Conservation (phyloP, 2,797 vertebrate genomes). For the Sebastes trivittatus region DNA sequence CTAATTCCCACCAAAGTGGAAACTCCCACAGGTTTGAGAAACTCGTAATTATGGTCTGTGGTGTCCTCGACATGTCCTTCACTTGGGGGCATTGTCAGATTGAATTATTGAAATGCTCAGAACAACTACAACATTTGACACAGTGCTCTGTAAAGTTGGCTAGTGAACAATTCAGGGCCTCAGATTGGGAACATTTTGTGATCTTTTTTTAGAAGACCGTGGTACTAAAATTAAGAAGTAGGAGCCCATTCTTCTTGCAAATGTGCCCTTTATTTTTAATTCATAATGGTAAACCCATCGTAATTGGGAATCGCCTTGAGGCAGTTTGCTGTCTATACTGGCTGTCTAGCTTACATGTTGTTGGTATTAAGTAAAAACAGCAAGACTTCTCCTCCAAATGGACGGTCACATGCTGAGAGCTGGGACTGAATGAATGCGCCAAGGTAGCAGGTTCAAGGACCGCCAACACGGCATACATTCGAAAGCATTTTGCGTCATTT, state of each 20-base stretch:
- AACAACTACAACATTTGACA: slow-evolving; percentile 31
- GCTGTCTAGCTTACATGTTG: neutral
- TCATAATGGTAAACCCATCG: neutral
- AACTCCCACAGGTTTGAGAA: slow-evolving; percentile 31
- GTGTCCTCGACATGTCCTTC: slow-evolving; percentile 51
- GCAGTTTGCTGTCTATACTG: neutral
- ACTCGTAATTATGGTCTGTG: slow-evolving; percentile 6
- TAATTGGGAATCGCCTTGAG: neutral
- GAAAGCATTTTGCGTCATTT: neutral
- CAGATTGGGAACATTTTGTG: neutral
- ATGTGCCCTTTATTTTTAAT: neutral
- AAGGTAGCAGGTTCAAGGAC: neutral
- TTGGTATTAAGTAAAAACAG: neutral
- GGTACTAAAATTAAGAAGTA: neutral
- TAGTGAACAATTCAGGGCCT: neutral
- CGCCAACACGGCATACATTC: neutral
- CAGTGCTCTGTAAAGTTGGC: neutral
- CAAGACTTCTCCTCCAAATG: neutral
- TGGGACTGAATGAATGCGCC: neutral
- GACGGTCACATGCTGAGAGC: neutral
- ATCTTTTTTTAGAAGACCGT: neutral
- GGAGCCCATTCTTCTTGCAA: neutral
- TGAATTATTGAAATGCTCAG: slow-evolving; percentile 54
- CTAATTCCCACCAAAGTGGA: slow-evolving; percentile 10
- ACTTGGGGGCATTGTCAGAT: slow-evolving; percentile 56